A percentile compares a stretch with the other conserved stretches of the same genome.
These are phyloP conservation scores for Rhipidura dahli DNA, from an alignment of 2,113 vertebrate species.

Conservation along the genomic window DNA sequence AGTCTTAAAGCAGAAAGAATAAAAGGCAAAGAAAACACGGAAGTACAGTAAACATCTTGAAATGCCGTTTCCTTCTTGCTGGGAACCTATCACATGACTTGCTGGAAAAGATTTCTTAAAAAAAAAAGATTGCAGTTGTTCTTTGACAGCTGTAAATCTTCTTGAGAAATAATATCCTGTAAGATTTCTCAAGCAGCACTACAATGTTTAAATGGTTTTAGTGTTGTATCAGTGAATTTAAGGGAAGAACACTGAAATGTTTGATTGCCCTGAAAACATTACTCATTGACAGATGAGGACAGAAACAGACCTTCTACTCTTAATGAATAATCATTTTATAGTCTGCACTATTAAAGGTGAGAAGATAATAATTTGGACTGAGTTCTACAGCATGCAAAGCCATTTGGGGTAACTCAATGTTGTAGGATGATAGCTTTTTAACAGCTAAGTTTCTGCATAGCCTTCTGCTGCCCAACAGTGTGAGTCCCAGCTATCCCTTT, in stretches of 20 bases:
- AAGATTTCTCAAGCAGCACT: neutral
- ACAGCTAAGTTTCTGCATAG: neutral
- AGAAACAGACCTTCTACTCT: neutral
- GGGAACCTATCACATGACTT: conserved; percentile 35
- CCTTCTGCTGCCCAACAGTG: neutral
- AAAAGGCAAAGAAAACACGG: conserved; percentile 30
- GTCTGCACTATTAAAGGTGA: neutral
- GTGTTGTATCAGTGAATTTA: neutral
- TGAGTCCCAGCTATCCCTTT: neutral
- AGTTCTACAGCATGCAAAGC: neutral
- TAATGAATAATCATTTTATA: neutral
- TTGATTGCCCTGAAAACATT: neutral
- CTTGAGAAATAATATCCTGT: neutral
- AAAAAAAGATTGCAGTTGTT: neutral
- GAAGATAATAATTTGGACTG: neutral
- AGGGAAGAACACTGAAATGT: neutral
- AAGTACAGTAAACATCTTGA: conserved; percentile 56
- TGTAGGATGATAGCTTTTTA: neutral
- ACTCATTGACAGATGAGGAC: neutral
- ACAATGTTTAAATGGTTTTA: neutral
- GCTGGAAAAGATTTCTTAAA: neutral
- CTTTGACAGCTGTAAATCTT: neutral
- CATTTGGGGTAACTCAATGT: neutral
- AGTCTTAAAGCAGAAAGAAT: neutral
- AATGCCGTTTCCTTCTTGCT: conserved; percentile 40